Evolutionary conservation across 2,888 invertebrate genomes (phyloP), one percentile per base, ranked within the genome.

Genomic region (Microplitis deprimator): DNA sequence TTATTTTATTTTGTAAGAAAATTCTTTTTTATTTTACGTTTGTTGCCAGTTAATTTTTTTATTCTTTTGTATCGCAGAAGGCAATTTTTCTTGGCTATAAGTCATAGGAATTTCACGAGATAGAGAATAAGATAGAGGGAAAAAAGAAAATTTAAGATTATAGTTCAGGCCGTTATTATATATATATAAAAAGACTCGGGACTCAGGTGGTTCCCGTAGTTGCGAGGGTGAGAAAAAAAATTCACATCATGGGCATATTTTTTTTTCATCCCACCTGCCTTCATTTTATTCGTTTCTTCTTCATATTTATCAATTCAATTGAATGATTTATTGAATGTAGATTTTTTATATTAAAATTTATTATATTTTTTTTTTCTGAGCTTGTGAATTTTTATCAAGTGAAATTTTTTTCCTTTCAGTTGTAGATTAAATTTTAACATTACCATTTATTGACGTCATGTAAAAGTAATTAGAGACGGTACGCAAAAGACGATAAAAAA

Each of bases 161-260:
- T 50, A 50, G 65, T 13, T 62, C 65, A 65, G 65, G 38, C 50
- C 50, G 50, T 50, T 50, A 50, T 50, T 29, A 29, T 29, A 29
- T 29, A 17, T 50, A 50, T 50, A 50, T 50, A 50, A 13, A 50
- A 50, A 50, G 50, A 13, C 50, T 50, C 50, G 71, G 71, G 71
- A 39, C 62, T 72, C 71, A 72, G 71, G 71, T 72, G 71, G 60
- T 59, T 72, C 59, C 29, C 29, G n/a, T 4, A 20, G 77, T 75
- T 68, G 77, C 80, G 81, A 81, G 79, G 81, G 81, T 80, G 78
- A 81, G 76, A 82, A 82, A 84, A 83, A 83, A 83, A 86, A 86
- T 84, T 50, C 50, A 50, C 86, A 85, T 84, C 10, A 50, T 50
- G 50, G 50, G 50, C 50, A 50, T 50, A 50, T 50, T 50, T 50